Conservation (phyloP, 2,113 vertebrate genomes). For the Sceloporus tristichus region DNA sequence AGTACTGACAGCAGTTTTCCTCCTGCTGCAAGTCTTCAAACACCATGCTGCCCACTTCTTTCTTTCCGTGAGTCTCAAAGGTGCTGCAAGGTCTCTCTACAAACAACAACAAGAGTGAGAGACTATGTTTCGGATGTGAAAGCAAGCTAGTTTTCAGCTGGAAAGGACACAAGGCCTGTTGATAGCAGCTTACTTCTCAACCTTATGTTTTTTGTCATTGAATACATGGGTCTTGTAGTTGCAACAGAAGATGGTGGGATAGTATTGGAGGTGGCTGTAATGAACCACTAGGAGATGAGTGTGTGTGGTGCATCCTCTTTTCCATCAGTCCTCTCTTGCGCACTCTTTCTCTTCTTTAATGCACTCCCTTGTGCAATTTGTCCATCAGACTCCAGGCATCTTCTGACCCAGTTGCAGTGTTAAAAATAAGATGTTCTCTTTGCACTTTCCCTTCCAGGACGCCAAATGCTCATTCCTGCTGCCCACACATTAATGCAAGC, state of each 20-base stretch:
- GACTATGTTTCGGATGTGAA: no score
- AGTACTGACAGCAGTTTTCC: no score
- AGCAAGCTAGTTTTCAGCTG: background rate
- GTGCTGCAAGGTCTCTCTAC: no score
- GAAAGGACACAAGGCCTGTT: background rate
- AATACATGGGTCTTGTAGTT: background rate
- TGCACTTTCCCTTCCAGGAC: constrained; percentile 32
- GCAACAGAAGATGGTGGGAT: background rate
- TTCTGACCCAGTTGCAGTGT: constrained; percentile 71
- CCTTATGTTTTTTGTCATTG: background rate
- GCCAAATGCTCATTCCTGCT: constrained; percentile 41
- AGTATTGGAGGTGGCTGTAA: background rate
- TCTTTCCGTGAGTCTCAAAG: no score
- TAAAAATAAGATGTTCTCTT: constrained; percentile 53
- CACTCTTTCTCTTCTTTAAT: background rate
- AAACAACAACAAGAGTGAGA: no score
- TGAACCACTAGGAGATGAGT: no score
- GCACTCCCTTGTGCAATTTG: constrained; percentile 30
- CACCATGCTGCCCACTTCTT: no score
- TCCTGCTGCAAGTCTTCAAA: no score
- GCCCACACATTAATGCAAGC: constrained; percentile 5
- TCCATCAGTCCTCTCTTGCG: no score
- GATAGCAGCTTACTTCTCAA: fast-evolving
- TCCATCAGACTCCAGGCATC: constrained; percentile 65
- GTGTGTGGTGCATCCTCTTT: background rate